phyloP scores from a whole-genome alignment of 2,113 vertebrate species.

The Platichthys flesus region DNA sequence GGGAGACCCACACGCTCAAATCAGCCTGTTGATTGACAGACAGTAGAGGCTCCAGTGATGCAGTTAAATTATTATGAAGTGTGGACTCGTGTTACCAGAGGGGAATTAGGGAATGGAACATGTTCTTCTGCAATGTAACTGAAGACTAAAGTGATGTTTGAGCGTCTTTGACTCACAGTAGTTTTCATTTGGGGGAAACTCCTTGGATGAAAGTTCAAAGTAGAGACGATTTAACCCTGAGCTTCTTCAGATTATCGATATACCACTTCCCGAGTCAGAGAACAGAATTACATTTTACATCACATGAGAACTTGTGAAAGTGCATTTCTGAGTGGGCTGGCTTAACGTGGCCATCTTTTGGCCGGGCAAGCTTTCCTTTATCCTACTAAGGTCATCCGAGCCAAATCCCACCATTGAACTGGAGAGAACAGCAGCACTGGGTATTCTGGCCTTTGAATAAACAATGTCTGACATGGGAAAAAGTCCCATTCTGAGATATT shows the following conservation, averaged over 20 bases:
- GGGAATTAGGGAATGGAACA: slow-evolving; percentile 61
- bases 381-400: slow-evolving; percentile 41
- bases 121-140: slow-evolving; percentile 50
- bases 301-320: not conserved
- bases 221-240: not conserved
- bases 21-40: slow-evolving; percentile 70
- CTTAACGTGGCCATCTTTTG: slow-evolving; percentile 35
- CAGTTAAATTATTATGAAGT: slow-evolving; percentile 63
- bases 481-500: slow-evolving; percentile 21
- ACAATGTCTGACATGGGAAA: slow-evolving; percentile 30
- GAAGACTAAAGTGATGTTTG: slow-evolving; percentile 23
- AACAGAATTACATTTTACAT: not conserved
- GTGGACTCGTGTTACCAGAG: slow-evolving; percentile 52
- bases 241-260: not conserved
- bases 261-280: not conserved
- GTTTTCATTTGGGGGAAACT: slow-evolving; percentile 3
- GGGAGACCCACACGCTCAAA: slow-evolving; percentile 45
- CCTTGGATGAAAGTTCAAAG: slow-evolving; percentile 14
- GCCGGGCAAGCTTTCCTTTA: slow-evolving; percentile 19
- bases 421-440: slow-evolving; percentile 16
- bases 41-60: slow-evolving; percentile 49
- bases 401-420: slow-evolving; percentile 32
- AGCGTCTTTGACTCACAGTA: slow-evolving; percentile 8
- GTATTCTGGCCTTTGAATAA: slow-evolving; percentile 43
- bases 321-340: slow-evolving; percentile 33